Evolutionary conservation across 2,888 invertebrate genomes (phyloP).

Genomic region (Cerastis leucographa): DNA sequence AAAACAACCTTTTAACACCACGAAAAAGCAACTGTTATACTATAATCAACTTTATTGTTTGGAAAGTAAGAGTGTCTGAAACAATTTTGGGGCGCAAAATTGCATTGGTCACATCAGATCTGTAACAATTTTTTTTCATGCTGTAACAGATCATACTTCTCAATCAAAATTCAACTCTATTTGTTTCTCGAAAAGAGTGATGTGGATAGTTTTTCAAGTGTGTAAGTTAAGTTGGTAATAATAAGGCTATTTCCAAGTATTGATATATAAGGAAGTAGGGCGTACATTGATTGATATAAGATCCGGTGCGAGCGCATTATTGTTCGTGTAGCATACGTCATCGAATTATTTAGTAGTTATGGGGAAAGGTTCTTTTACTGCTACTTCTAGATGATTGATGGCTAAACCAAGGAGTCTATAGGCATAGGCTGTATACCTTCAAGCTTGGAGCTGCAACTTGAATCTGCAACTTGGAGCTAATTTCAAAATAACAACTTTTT

Average conservation of each 20-base stretch:
- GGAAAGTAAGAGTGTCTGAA: fast-evolving
- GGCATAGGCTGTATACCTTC: too few species aligned
- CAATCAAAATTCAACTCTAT: slow-evolving; percentile 34
- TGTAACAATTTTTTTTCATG: slow-evolving; percentile 16
- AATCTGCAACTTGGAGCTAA: too few species aligned
- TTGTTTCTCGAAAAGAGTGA: fast-evolving
- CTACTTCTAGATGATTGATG: not conserved
- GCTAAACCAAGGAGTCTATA: not conserved
- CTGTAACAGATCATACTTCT: not conserved
- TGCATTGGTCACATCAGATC: slow-evolving; percentile 6
- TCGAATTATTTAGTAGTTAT: not conserved
- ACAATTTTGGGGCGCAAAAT: not conserved
- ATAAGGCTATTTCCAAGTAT: slow-evolving; percentile 45
- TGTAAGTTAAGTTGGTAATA: not conserved
- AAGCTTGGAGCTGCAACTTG: too few species aligned
- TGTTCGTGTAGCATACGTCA: slow-evolving; percentile 27
- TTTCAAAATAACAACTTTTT: too few species aligned
- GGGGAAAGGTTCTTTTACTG: slow-evolving; percentile 30
- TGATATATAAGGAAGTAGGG: slow-evolving; percentile 55
- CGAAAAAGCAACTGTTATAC: not conserved
- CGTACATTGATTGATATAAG: slow-evolving; percentile 51
- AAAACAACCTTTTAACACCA: slow-evolving; percentile 10
- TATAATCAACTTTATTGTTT: slow-evolving; percentile 41
- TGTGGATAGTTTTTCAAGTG: slow-evolving; percentile 23
- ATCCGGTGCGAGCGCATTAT: slow-evolving; percentile 47